Conservation (phyloP, 2,888 invertebrate genomes). For the Drosophila formosana region DNA sequence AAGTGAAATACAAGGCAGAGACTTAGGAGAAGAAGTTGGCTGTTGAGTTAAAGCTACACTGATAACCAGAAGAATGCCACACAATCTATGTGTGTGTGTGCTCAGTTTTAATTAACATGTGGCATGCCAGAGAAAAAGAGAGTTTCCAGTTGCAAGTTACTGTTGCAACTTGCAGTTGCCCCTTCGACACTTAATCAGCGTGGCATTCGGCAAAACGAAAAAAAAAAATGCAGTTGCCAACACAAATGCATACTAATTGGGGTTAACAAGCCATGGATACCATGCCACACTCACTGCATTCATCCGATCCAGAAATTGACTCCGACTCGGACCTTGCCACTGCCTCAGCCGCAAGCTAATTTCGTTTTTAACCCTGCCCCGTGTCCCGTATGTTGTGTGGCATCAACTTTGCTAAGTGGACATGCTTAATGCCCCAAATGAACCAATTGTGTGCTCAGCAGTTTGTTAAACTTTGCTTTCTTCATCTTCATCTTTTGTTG, state of each 20-base stretch:
- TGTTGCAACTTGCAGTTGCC: slow-evolving; percentile 22
- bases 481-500: not conserved
- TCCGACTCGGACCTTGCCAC: slow-evolving; percentile 12
- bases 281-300: slow-evolving; percentile 16
- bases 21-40: slow-evolving; percentile 6
- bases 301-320: slow-evolving; percentile 14
- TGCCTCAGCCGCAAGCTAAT: slow-evolving; percentile 11
- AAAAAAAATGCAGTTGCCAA: slow-evolving; percentile 27
- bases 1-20: slow-evolving; percentile 77
- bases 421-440: slow-evolving; percentile 14
- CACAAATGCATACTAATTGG: slow-evolving; percentile 71
- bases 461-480: slow-evolving; percentile 1
- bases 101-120: slow-evolving; percentile 78
- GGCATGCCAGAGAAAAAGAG: slow-evolving; percentile 51
- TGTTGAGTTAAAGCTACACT: slow-evolving; percentile 30
- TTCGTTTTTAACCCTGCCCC: slow-evolving; percentile 9
- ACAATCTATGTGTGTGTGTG: slow-evolving; percentile 28
- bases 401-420: slow-evolving; percentile 12
- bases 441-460: slow-evolving; percentile 15
- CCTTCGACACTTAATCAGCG: slow-evolving; percentile 54
- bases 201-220: slow-evolving; percentile 22
- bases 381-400: not conserved
- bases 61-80: slow-evolving; percentile 41
- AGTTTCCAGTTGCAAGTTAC: slow-evolving; percentile 31
- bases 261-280: slow-evolving; percentile 65